Conservation (phyloP, 2,797 vertebrate genomes). For the Tachyglossus aculeatus region DNA sequence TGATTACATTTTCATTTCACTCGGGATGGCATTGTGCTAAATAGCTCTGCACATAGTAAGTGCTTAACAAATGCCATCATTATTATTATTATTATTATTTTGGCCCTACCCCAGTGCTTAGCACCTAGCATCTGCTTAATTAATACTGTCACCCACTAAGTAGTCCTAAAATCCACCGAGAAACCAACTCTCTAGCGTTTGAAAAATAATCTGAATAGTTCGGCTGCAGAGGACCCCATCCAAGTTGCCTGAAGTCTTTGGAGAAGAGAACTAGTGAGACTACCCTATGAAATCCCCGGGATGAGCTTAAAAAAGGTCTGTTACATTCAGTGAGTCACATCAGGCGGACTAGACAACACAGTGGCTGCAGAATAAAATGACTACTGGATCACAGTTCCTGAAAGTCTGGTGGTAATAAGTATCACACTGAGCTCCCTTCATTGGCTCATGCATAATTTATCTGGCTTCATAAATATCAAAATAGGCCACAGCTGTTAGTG, state of each 20-base stretch:
- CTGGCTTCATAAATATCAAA: constrained; percentile 62
- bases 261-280: constrained; percentile 47
- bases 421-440: constrained; percentile 47
- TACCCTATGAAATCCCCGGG: constrained; percentile 9
- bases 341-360: constrained; percentile 35
- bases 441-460: constrained; percentile 63
- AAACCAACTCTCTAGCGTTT: not conserved
- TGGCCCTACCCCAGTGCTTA: too few species aligned
- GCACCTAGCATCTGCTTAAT: not conserved
- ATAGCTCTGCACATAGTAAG: too few species aligned
- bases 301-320: constrained; percentile 54
- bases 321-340: constrained; percentile 53
- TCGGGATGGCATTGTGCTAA: too few species aligned
- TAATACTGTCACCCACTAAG: not conserved
- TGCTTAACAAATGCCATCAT: too few species aligned
- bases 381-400: not conserved
- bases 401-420: constrained; percentile 54
- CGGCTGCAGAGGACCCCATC: not conserved
- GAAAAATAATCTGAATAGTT: not conserved
- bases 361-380: constrained; percentile 34
- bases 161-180: not conserved
- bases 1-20: too few species aligned
- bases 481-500: constrained; percentile 59
- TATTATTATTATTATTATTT: too few species aligned
- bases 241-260: constrained; percentile 22